A percentile compares a stretch with the other conserved stretches of the same genome.
These are phyloP conservation scores for Caenorhabditis sp. DNA, from an alignment of 2,888 invertebrate species.

Conservation along the genomic window DNA sequence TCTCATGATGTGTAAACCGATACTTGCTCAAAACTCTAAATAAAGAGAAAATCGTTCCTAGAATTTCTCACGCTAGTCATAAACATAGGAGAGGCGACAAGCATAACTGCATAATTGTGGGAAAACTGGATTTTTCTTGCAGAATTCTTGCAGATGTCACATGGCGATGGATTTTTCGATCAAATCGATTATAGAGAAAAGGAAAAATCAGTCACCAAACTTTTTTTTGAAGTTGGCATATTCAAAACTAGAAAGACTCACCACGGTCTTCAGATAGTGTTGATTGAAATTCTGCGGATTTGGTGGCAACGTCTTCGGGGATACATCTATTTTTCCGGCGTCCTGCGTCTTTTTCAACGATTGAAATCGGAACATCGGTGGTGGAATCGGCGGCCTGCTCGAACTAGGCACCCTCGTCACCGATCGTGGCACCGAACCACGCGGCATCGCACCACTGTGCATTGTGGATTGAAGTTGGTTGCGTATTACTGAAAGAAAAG, in stretches of 20 bases:
- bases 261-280: not conserved
- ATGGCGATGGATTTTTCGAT: too few species aligned
- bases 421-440: not conserved
- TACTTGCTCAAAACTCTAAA: too few species aligned
- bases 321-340: not conserved
- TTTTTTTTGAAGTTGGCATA: not conserved
- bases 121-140: too few species aligned
- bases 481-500: not conserved
- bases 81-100: not conserved
- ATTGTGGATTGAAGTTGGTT: not conserved
- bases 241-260: not conserved
- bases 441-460: slow-evolving; percentile 13
- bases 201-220: too few species aligned
- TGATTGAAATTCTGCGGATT: not conserved
- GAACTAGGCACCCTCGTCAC: not conserved
- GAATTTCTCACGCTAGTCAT: not conserved
- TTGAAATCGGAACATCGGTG: slow-evolving; percentile 15
- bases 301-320: not conserved
- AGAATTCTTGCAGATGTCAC: too few species aligned
- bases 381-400: slow-evolving; percentile 18
- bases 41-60: not conserved
- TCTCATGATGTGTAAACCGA: not conserved
- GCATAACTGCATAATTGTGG: too few species aligned
- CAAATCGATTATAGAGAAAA: too few species aligned
- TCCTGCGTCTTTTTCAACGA: not conserved